Percentiles rank a stretch among this genome's conserved stretches.
These are phyloP conservation scores for Glaucidium brasilianum DNA, from an alignment of 2,113 vertebrate species.

Conservation along the genomic window DNA sequence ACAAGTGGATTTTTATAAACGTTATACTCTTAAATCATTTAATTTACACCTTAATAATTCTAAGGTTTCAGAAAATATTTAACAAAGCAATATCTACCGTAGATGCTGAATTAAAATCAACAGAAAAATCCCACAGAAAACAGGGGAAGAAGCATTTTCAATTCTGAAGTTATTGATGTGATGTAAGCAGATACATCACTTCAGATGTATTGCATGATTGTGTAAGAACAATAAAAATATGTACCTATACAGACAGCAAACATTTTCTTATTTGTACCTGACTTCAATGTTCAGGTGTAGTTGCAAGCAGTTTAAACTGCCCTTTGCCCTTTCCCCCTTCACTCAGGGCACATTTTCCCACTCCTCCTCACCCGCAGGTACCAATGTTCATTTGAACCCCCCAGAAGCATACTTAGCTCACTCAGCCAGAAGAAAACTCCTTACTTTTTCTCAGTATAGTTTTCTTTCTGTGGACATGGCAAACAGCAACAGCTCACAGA, in stretches of 20 bases:
- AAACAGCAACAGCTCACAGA: not conserved
- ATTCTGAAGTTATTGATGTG: not conserved
- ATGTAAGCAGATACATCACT: not conserved
- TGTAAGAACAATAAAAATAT: not conserved
- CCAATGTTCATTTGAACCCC: not conserved
- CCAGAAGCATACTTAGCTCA: not conserved
- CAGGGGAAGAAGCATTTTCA: not conserved
- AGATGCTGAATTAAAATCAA: not conserved
- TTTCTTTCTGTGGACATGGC: not conserved
- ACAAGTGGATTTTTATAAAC: not conserved
- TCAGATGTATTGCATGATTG: not conserved
- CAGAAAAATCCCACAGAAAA: not conserved
- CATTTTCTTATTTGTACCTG: not conserved
- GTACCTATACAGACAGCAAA: not conserved
- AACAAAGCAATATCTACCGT: not conserved
- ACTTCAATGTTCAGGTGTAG: not conserved
- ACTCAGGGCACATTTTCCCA: not conserved
- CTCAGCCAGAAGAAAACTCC: not conserved
- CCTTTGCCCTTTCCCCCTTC: not conserved
- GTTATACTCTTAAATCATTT: not conserved
- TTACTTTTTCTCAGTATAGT: not conserved
- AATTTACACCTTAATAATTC: constrained; percentile 21
- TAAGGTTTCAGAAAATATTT: not conserved
- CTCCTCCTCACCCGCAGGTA: not conserved
- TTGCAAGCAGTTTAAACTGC: not conserved